A percentile compares a stretch with the other conserved stretches of the same genome.
phyloP scores from a whole-genome alignment of 2,113 vertebrate species.

The Thalassarche chlororhynchos region DNA sequence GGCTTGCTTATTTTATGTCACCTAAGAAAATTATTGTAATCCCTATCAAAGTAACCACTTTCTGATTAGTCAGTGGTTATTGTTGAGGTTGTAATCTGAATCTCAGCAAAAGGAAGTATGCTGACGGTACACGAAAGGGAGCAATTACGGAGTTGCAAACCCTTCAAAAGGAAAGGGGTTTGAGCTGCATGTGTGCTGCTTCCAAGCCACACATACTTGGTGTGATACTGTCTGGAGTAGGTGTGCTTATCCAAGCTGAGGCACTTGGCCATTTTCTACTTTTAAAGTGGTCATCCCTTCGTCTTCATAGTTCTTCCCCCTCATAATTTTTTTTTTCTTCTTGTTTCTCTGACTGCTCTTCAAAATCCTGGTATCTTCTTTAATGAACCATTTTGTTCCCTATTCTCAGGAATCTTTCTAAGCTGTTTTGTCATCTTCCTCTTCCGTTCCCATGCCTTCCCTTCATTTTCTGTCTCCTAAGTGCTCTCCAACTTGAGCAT shows the following conservation, averaged over 20 bases:
- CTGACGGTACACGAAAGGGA: background rate
- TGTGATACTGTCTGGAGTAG: background rate
- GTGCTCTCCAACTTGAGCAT: background rate
- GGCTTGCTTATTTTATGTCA: background rate
- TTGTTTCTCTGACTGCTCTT: background rate
- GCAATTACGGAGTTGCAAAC: background rate
- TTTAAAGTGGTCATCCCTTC: background rate
- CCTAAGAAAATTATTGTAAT: background rate
- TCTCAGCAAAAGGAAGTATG: accelerated
- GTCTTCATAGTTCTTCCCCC: background rate
- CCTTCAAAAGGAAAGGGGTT: background rate
- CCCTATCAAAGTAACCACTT: background rate
- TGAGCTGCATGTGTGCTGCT: background rate
- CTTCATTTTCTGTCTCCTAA: background rate
- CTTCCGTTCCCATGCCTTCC: background rate
- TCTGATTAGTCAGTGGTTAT: accelerated
- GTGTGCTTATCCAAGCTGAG: background rate
- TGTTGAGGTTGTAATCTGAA: background rate
- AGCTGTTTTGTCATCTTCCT: background rate
- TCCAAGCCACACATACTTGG: background rate
- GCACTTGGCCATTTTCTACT: background rate
- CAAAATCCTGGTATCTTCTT: background rate
- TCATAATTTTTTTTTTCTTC: background rate
- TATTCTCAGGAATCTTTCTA: background rate
- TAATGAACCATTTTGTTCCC: background rate